phyloP scores from a whole-genome alignment of 1,140 invertebrate species.

The Cataglyphis hispanica region DNA sequence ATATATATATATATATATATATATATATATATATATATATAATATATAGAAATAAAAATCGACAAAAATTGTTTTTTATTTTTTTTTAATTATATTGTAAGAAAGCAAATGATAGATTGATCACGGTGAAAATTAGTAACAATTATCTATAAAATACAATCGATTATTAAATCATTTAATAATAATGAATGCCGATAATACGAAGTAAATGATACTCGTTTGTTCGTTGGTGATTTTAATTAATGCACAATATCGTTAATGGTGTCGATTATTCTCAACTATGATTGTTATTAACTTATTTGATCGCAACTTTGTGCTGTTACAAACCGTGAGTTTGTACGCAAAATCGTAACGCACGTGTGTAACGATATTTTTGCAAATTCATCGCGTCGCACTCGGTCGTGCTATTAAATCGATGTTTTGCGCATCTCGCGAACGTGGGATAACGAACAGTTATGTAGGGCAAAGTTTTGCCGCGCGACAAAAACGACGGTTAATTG shows the following conservation, averaged over 20 bases:
- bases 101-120: neutral
- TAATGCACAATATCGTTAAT: slow-evolving; percentile 53
- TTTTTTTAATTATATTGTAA: neutral
- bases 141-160: slow-evolving; percentile 43
- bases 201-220: slow-evolving; percentile 41
- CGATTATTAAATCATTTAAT: slow-evolving; percentile 45
- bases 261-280: slow-evolving; percentile 50
- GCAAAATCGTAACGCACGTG: neutral
- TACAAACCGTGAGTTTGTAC: slow-evolving; percentile 10
- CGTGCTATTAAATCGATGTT: slow-evolving; percentile 23
- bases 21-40: neutral
- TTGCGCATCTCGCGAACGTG: neutral
- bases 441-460: neutral
- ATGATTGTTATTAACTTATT: slow-evolving; percentile 48
- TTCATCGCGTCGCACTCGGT: neutral
- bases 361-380: neutral
- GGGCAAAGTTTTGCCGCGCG: slow-evolving; percentile 10
- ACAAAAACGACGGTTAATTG: slow-evolving; percentile 48
- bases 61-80: neutral
- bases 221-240: slow-evolving; percentile 53
- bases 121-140: neutral
- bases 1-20: neutral
- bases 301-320: slow-evolving; percentile 19
- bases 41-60: neutral
- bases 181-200: slow-evolving; percentile 41